Evolutionary conservation across 2,113 vertebrate genomes (phyloP).

Genomic region (Pao palembangensis): DNA sequence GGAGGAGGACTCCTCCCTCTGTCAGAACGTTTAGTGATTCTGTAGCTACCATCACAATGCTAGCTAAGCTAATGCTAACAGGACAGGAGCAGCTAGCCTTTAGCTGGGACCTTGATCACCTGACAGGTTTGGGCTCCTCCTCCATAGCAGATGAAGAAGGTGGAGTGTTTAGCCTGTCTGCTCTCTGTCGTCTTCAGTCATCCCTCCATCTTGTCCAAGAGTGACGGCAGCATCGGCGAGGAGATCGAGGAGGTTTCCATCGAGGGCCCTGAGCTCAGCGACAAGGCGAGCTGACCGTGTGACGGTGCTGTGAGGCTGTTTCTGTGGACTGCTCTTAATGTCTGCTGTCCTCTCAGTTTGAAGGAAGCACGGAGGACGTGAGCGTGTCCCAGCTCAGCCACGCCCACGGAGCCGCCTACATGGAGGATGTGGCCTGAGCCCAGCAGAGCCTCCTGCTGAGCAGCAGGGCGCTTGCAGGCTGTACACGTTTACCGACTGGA

Average conservation of each 20-base stretch:
- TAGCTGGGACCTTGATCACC: too few species aligned
- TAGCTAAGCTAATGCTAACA: too few species aligned
- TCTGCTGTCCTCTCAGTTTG: conserved; percentile 63
- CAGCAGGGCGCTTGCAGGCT: too few species aligned
- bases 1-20: too few species aligned
- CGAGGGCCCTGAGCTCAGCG: conserved; percentile 80
- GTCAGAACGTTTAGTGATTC: too few species aligned
- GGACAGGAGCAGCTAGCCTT: too few species aligned
- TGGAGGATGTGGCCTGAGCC: conserved; percentile 85
- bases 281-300: conserved; percentile 71
- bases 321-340: background rate
- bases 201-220: conserved; percentile 82
- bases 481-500: too few species aligned
- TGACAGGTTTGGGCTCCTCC: too few species aligned
- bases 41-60: too few species aligned
- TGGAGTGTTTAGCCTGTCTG: too few species aligned
- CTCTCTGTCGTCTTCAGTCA: conserved; percentile 69
- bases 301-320: background rate
- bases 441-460: background rate
- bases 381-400: conserved; percentile 86
- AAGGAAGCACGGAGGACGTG: conserved; percentile 85
- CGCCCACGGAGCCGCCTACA: conserved; percentile 84
- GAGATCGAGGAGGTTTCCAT: conserved; percentile 90
- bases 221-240: conserved; percentile 88
- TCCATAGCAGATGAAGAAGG: too few species aligned